Conservation (phyloP, 2,888 invertebrate genomes). For the Myopa testacea region DNA sequence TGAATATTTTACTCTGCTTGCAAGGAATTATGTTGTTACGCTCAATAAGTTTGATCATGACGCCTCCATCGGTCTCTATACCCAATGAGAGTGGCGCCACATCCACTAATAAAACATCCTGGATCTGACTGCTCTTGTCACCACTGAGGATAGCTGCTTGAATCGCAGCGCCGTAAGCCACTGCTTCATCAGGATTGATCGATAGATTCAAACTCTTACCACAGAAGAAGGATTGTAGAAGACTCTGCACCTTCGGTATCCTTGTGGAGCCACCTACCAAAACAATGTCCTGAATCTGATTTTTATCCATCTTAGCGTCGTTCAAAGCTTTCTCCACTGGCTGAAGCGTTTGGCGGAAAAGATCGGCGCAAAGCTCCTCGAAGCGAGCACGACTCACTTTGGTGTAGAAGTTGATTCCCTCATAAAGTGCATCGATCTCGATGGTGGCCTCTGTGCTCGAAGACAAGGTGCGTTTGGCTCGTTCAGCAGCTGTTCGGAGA, state of each 20-base stretch:
- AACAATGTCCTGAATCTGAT: constrained; percentile 81
- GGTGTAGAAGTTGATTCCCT: constrained; percentile 80
- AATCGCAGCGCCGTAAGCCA: constrained; percentile 81
- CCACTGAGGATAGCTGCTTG: constrained; percentile 80
- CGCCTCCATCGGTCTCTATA: constrained; percentile 84
- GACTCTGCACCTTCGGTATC: constrained; percentile 81
- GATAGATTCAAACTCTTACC: constrained; percentile 79
- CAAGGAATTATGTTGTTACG: constrained; percentile 79
- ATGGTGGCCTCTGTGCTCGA: constrained; percentile 81
- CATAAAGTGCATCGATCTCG: constrained; percentile 81
- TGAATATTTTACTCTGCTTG: constrained; percentile 80
- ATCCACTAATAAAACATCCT: constrained; percentile 78
- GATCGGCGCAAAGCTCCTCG: constrained; percentile 78
- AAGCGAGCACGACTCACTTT: constrained; percentile 79
- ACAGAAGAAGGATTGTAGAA: constrained; percentile 81
- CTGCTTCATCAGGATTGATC: constrained; percentile 84
- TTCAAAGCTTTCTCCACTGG: constrained; percentile 83
- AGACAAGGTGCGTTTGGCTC: constrained; percentile 81
- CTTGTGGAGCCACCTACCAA: constrained; percentile 85
- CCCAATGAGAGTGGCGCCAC: constrained; percentile 78
- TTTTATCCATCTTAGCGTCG: constrained; percentile 84
- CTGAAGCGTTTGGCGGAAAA: constrained; percentile 79
- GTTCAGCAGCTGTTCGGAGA: constrained; percentile 80
- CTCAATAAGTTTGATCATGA: constrained; percentile 82
- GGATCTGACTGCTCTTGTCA: constrained; percentile 78